A percentile compares a stretch with the other conserved stretches of the same genome.
These are phyloP conservation scores for Rhinogobius similis DNA, from an alignment of 2,113 vertebrate genomes.

Conservation along the genomic window DNA sequence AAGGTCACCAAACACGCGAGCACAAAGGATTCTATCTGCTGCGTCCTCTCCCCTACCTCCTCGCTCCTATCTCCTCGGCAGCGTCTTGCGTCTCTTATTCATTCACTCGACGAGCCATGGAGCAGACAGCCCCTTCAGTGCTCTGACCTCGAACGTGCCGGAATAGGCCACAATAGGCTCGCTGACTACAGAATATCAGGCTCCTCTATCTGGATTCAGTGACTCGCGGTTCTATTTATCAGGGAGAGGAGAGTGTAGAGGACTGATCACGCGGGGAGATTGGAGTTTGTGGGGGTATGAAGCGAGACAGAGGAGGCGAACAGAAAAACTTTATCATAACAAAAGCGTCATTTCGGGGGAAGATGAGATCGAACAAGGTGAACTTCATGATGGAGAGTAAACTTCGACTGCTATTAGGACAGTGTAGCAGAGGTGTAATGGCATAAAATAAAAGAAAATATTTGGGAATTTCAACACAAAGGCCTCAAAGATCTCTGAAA, in stretches of 20 bases:
- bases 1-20: slow-evolving; percentile 71
- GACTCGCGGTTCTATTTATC: slow-evolving; percentile 50
- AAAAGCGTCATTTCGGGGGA: neutral
- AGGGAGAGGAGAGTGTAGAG: slow-evolving; percentile 24
- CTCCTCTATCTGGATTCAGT: slow-evolving; percentile 46
- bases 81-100: slow-evolving; percentile 50
- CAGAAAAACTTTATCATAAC: slow-evolving; percentile 11
- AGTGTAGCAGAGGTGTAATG: neutral
- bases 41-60: slow-evolving; percentile 33
- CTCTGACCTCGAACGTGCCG: slow-evolving; percentile 56
- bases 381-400: neutral
- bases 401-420: neutral
- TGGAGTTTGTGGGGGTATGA: slow-evolving; percentile 20
- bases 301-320: neutral
- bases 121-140: slow-evolving; percentile 63
- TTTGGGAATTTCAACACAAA: no score
- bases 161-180: slow-evolving; percentile 63
- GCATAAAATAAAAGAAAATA: no score
- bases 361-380: slow-evolving; percentile 9
- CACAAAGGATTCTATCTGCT: slow-evolving; percentile 66
- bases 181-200: slow-evolving; percentile 56
- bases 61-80: slow-evolving; percentile 16
- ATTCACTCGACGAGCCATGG: slow-evolving; percentile 48
- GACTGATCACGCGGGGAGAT: slow-evolving; percentile 39
- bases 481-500: no score